Conservation (phyloP, 1,140 invertebrate genomes). For the Harlomillsia oculata region DNA sequence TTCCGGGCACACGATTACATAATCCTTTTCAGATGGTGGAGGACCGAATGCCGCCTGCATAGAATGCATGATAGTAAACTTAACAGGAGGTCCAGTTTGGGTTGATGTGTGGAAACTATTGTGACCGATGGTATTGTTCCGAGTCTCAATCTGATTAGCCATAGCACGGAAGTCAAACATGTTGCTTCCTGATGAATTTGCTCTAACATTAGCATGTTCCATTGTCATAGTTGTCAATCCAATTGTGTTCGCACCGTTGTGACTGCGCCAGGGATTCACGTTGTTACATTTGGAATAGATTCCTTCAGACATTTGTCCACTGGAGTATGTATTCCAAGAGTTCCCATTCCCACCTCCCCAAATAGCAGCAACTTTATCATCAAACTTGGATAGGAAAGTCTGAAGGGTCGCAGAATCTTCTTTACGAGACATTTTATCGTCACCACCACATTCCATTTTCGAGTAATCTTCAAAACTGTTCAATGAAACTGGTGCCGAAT, state of each 20-base stretch:
- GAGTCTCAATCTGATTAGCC: constrained; percentile 6
- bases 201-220: no score
- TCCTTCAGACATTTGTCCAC: no score
- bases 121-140: not conserved
- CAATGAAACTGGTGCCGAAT: constrained; percentile 3
- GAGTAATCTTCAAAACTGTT: no score
- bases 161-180: constrained; percentile 8
- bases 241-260: no score
- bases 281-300: no score
- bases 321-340: no score
- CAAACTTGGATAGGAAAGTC: constrained; percentile 33
- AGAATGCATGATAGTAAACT: constrained; percentile 26
- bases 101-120: not conserved
- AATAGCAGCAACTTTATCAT: constrained; percentile 33
- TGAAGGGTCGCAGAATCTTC: constrained; percentile 30
- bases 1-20: constrained; percentile 13
- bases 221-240: no score
- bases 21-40: constrained; percentile 24
- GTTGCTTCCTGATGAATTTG: no score
- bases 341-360: constrained; percentile 17
- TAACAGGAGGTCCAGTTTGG: no score
- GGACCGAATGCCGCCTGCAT: constrained; percentile 26
- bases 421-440: no score
- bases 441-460: no score
- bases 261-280: no score